Evolutionary conservation across 2,888 invertebrate genomes (phyloP).

Genomic region (Perdita meconis): DNA sequence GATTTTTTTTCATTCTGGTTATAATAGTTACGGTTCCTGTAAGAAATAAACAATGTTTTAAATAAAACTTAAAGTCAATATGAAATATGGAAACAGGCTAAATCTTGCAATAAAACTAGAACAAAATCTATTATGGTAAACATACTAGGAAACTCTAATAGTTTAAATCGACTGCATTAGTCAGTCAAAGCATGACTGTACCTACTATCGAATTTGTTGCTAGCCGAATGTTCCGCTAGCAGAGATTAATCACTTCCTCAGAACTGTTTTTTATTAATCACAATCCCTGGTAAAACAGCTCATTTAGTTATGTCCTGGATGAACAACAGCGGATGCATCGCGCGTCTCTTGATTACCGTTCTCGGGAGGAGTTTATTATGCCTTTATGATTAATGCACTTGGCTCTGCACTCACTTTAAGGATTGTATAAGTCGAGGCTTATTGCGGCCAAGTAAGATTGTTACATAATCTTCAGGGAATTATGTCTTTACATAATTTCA

Average conservation of each 20-base stretch:
- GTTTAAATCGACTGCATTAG: too few relatives aligned
- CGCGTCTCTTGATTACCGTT: constrained; percentile 24
- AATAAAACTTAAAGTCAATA: too few relatives aligned
- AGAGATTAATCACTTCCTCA: not conserved
- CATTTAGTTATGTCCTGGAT: not conserved
- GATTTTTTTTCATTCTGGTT: too few relatives aligned
- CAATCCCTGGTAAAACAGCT: not conserved
- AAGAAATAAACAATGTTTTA: too few relatives aligned
- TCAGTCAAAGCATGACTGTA: not conserved
- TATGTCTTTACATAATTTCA: constrained; percentile 48
- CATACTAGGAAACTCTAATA: too few relatives aligned
- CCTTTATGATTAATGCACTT: constrained; percentile 58
- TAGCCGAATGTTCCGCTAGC: not conserved
- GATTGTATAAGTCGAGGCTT: constrained; percentile 40
- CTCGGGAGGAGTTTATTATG: constrained; percentile 43
- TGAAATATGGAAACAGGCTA: too few relatives aligned
- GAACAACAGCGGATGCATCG: constrained; percentile 40
- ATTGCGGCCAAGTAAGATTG: constrained; percentile 20
- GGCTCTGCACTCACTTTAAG: constrained; percentile 12
- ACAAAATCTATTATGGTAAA: too few relatives aligned
- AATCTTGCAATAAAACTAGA: too few relatives aligned
- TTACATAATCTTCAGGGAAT: constrained; percentile 46
- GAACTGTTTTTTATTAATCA: constrained; percentile 2
- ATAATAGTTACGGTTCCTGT: too few relatives aligned
- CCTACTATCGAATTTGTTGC: not conserved